phyloP scores from a whole-genome alignment of 2,888 invertebrate genomes.

The Agrochola macilenta region DNA sequence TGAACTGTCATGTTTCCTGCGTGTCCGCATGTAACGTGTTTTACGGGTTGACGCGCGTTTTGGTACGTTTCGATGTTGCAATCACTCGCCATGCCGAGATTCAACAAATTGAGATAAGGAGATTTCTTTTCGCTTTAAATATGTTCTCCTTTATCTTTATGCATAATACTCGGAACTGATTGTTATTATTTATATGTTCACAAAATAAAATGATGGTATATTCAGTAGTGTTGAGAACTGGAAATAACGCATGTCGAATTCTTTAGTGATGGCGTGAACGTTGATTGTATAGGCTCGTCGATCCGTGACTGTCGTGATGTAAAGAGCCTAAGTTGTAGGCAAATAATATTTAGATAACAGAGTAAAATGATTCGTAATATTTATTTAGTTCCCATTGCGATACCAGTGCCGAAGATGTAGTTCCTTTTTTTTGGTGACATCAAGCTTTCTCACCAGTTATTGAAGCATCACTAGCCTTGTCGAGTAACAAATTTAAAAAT shows the following conservation, averaged over 20 bases:
- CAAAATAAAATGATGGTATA: conserved; percentile 13
- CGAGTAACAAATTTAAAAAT: not conserved
- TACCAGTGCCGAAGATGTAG: conserved; percentile 10
- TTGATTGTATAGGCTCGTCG: conserved; percentile 33
- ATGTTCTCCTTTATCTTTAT: conserved; percentile 22
- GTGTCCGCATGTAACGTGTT: conserved; percentile 83
- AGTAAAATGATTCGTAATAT: conserved; percentile 40
- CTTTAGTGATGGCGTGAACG: conserved; percentile 42
- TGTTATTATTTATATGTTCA: conserved; percentile 24
- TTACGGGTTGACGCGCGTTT: conserved; percentile 82
- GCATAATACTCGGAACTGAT: conserved; percentile 14
- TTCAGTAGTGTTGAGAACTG: conserved; percentile 45
- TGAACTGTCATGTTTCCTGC: conserved; percentile 86
- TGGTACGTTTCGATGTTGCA: conserved; percentile 74
- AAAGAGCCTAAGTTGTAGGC: conserved; percentile 23
- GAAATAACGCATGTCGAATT: conserved; percentile 45
- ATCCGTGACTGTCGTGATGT: conserved; percentile 41
- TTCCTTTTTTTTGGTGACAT: conserved; percentile 2
- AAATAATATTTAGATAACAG: conserved; percentile 35
- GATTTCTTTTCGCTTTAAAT: conserved; percentile 30
- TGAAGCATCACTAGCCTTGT: not conserved
- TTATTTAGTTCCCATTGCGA: conserved; percentile 30
- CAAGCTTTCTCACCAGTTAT: not conserved
- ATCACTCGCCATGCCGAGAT: conserved; percentile 62
- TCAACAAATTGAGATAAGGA: conserved; percentile 43